Evolutionary conservation across 53 echinoderm and acorn worm genomes (phyloP), one percentile per base, ranked within the genome.

Genomic region (Henricia sp.): DNA sequence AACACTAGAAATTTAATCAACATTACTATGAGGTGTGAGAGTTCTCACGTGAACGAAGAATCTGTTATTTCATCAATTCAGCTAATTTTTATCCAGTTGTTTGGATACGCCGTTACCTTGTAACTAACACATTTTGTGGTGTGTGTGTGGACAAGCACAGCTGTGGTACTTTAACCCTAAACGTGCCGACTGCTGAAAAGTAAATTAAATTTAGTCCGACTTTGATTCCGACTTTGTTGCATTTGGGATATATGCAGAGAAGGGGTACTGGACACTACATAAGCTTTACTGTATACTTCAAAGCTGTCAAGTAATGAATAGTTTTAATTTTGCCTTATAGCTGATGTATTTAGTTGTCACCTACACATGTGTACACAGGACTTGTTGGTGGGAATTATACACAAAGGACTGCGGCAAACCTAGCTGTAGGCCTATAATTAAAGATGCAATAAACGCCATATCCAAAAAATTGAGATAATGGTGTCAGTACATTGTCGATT

Each of bases 281-380:
- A 74, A 74, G 34, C 54, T 21, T 52, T n/a, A 19, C 40, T 28
- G 27, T 30, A 19, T 42, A n/a, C 17, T 29, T 59, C 28, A 16
- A 11, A 76, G 76, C 40, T 76, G 76, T 59, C 38, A 76, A 76
- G 76, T 58, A 34, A 76, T 76, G 76, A 76, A 76, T 76, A 13
- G 20, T 58, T 42, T 26, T 28, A 76, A 76, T 76, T 58, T 76
- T 57, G 16, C 26, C 25, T 57, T 12, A 19, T 65, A 65, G 3
- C 14, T 16, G 35, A 65, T 17, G 35, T 3, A 28, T 6, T 32
- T 25, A 9, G 17, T 38, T 37, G 19, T 68, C 68, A 41, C 40
- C 30, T 41, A 23, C 39, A 68, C 40, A 68, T 68, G 23, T 68
- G n/a, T 3, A 6, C 44, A 44, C 44, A 44, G 13, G 13, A 44